phyloP scores from a whole-genome alignment of 2,113 vertebrate species.

The Myrmecophaga tridactyla region DNA sequence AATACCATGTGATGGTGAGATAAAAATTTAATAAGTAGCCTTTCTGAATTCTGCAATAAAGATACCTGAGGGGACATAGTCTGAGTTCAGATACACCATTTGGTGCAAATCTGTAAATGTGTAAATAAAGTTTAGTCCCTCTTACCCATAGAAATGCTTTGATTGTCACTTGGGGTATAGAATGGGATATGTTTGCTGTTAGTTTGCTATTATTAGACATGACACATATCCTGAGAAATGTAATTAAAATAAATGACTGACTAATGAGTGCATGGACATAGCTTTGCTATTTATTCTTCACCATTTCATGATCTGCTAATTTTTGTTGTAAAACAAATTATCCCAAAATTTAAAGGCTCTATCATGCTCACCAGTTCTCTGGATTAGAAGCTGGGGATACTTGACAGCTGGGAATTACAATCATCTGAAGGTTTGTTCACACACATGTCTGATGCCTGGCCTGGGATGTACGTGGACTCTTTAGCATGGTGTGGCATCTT shows the following conservation, averaged over 20 bases:
- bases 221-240: neutral
- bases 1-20: neutral
- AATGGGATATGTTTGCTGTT: neutral
- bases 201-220: neutral
- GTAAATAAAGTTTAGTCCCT: neutral
- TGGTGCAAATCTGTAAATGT: neutral
- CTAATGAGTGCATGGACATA: neutral
- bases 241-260: neutral
- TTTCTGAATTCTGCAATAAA: neutral
- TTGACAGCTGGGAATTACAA: neutral
- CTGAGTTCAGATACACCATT: neutral
- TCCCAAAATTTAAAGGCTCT: neutral
- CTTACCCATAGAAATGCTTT: neutral
- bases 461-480: neutral
- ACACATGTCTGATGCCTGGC: neutral
- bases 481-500: neutral
- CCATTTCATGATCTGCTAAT: neutral
- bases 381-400: neutral
- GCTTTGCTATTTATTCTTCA: conserved; percentile 10
- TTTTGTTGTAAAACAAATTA: conserved; percentile 3
- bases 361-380: neutral
- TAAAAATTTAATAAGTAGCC: conserved; percentile 5
- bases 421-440: neutral
- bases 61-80: neutral
- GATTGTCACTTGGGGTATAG: neutral